Percentiles rank a stretch among this genome's conserved stretches.
Conservation (phyloP, 2,888 invertebrate species). For the Conus canariensis region DNA sequence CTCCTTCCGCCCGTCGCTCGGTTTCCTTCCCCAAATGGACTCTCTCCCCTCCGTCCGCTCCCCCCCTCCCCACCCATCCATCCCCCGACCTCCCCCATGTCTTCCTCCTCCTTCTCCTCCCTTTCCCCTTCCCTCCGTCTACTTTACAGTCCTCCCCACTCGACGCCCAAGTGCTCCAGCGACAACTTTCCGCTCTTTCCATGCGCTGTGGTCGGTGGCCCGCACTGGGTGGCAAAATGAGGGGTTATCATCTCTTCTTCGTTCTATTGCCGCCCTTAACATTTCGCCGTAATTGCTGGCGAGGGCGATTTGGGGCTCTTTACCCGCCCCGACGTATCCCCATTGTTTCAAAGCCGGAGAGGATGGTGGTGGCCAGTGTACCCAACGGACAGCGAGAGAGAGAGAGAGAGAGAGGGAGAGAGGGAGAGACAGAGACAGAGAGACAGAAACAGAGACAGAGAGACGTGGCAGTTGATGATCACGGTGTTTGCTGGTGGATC, state of each 20-base stretch:
- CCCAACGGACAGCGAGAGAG: background rate
- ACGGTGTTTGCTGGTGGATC: too few relatives aligned
- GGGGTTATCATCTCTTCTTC: conserved; percentile 27
- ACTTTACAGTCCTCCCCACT: too few relatives aligned
- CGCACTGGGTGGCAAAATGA: background rate
- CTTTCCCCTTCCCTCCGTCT: background rate
- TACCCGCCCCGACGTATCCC: conserved; percentile 2
- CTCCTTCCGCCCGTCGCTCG: background rate
- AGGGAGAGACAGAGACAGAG: too few relatives aligned
- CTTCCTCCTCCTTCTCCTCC: background rate
- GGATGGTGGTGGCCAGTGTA: background rate
- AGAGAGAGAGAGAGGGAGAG: too few relatives aligned
- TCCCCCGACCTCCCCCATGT: background rate
- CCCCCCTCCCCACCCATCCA: background rate
- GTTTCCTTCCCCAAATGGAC: background rate
- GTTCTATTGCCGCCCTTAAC: conserved; percentile 23
- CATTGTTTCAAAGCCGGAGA: background rate
- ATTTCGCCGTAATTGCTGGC: conserved; percentile 5
- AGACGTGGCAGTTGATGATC: too few relatives aligned
- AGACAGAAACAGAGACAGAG: too few relatives aligned
- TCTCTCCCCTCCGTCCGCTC: background rate
- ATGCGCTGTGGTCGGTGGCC: background rate
- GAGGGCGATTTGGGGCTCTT: conserved; percentile 18
- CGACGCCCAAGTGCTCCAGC: background rate
- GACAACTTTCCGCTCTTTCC: conserved; percentile 7